Evolutionary conservation across 2,888 invertebrate species (phyloP).

Genomic region (Flabesymbios commensalis): DNA sequence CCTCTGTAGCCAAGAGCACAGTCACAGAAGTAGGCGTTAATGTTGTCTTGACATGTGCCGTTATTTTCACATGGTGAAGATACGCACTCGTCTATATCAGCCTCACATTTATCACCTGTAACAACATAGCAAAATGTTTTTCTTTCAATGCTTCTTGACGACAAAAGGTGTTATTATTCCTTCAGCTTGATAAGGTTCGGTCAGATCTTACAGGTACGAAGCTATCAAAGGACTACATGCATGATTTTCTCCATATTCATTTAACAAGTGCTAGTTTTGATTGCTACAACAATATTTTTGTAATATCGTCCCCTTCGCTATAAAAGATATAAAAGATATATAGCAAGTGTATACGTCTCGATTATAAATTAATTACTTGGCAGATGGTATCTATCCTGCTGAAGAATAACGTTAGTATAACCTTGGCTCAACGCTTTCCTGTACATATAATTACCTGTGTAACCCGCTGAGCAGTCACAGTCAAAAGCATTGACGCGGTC

Average conservation of each 20-base stretch:
- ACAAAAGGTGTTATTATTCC: neutral
- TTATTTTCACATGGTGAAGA: conserved; percentile 40
- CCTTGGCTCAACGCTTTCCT: neutral
- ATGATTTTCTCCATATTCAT: too few species aligned
- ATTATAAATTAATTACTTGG: too few species aligned
- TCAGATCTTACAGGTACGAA: too few species aligned
- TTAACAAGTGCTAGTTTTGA: too few species aligned
- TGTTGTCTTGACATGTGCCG: conserved; percentile 46
- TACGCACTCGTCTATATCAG: conserved; percentile 43
- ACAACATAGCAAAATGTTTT: neutral
- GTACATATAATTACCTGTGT: conserved; percentile 18
- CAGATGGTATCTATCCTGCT: too few species aligned
- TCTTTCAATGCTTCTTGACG: neutral
- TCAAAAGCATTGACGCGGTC: conserved; percentile 68
- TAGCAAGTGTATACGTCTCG: too few species aligned
- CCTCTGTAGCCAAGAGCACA: conserved; percentile 39
- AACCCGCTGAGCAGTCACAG: conserved; percentile 70
- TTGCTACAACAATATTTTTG: too few species aligned
- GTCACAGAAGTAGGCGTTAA: conserved; percentile 36
- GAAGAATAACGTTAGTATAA: too few species aligned
- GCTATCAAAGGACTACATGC: too few species aligned
- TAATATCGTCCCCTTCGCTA: too few species aligned
- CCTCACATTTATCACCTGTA: conserved; percentile 58
- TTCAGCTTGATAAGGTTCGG: neutral
- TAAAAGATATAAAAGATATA: too few species aligned